Evolutionary conservation across 2,888 invertebrate genomes (phyloP).

Genomic region (Agonum fuliginosum): DNA sequence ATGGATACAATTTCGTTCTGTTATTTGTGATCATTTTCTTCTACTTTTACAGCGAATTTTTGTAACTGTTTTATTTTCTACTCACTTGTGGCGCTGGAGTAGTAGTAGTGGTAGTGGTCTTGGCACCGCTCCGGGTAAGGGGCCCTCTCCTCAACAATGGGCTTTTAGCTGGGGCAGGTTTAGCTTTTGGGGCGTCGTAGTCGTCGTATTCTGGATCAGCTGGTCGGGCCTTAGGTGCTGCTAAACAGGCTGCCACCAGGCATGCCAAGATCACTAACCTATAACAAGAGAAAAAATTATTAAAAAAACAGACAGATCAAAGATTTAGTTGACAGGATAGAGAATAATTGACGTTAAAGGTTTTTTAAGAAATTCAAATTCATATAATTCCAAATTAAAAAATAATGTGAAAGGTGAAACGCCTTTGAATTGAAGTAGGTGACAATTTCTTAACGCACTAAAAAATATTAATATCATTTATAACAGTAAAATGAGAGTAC

Average conservation of each 20-base stretch:
- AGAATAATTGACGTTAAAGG: no score
- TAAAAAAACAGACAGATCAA: not conserved
- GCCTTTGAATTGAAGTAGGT: no score
- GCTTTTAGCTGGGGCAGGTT: conserved; percentile 68
- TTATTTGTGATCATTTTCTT: no score
- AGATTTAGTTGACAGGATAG: no score
- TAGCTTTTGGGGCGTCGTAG: conserved; percentile 69
- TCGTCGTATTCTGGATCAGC: conserved; percentile 69
- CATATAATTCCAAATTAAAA: no score
- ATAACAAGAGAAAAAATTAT: conserved; percentile 1
- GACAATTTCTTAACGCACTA: no score
- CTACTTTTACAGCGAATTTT: no score
- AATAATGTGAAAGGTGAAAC: no score
- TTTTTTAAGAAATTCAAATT: no score
- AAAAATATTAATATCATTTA: no score
- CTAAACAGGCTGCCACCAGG: conserved; percentile 64
- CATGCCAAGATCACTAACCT: conserved; percentile 51
- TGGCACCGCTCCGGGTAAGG: conserved; percentile 66
- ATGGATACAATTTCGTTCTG: not conserved
- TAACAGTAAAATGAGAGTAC: no score
- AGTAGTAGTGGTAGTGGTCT: conserved; percentile 69
- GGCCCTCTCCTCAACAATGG: conserved; percentile 70
- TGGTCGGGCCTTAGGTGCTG: conserved; percentile 65
- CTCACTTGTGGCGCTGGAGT: conserved; percentile 67
- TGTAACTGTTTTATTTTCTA: no score